A percentile compares a stretch with the other conserved stretches of the same genome.
Evolutionary conservation across 2,797 vertebrate genomes (phyloP).

Genomic region (Alectoris magna): DNA sequence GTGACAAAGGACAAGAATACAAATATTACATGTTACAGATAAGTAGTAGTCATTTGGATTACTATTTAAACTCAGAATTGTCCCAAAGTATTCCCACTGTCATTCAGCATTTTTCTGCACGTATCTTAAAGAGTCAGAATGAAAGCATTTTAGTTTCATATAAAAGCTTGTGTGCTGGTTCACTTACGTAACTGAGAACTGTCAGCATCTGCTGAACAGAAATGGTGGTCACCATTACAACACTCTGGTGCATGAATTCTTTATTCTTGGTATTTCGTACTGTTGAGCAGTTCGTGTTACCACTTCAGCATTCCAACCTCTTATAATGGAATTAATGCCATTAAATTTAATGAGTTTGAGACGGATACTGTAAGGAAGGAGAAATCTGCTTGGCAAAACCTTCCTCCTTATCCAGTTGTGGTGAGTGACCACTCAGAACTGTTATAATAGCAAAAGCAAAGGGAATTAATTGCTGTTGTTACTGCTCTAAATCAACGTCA

Average conservation of each 20-base stretch:
- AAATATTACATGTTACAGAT: neutral
- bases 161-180: neutral
- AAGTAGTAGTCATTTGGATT: neutral
- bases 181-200: neutral
- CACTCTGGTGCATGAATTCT: neutral
- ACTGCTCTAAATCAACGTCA: constrained; percentile 16
- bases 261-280: neutral
- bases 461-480: neutral
- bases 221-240: neutral
- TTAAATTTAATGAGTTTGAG: neutral
- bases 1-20: neutral
- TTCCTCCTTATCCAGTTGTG: neutral
- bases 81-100: neutral
- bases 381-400: constrained; percentile 43
- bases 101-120: neutral
- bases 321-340: neutral
- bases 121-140: neutral
- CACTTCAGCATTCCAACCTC: neutral
- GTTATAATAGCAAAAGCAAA: neutral
- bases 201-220: neutral
- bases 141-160: neutral
- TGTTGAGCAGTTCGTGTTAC: neutral
- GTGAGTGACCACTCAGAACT: neutral
- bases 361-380: neutral
- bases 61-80: neutral